Conservation (phyloP, 2,113 vertebrate species). For the Pitta sordida region DNA sequence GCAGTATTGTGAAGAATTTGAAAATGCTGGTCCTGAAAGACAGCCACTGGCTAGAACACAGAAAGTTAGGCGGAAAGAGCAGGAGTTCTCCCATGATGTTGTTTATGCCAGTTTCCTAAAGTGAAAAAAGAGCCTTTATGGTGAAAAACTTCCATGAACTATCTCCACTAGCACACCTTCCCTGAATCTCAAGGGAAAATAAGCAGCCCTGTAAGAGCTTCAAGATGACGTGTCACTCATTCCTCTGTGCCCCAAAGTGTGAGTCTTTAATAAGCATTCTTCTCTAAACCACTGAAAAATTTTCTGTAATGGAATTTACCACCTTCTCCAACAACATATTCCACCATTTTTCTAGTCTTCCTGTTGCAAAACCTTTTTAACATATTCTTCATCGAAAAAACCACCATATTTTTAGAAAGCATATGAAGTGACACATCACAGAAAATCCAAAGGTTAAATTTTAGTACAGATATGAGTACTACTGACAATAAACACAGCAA, state of each 20-base stretch:
- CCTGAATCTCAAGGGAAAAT: background rate
- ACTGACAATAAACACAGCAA: background rate
- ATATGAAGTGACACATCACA: background rate
- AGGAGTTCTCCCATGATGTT: background rate
- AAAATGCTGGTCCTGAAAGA: background rate
- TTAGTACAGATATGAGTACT: background rate
- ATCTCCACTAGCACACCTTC: background rate
- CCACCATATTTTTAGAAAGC: background rate
- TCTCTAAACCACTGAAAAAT: background rate
- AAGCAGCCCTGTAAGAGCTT: background rate
- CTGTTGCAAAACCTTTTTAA: background rate
- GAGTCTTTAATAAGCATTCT: background rate
- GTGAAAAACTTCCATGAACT: background rate
- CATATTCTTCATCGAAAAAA: background rate
- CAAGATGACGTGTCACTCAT: background rate
- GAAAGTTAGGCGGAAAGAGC: background rate
- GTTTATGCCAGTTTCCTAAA: background rate
- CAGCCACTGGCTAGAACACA: background rate
- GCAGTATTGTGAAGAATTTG: background rate
- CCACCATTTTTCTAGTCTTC: background rate
- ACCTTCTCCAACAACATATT: background rate
- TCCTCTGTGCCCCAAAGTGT: background rate
- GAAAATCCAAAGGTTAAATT: background rate
- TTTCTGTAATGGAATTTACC: background rate
- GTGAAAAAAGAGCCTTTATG: rapidly evolving